Evolutionary conservation across 1,140 invertebrate species (phyloP).

Genomic region (Scaptomyza pallida): DNA sequence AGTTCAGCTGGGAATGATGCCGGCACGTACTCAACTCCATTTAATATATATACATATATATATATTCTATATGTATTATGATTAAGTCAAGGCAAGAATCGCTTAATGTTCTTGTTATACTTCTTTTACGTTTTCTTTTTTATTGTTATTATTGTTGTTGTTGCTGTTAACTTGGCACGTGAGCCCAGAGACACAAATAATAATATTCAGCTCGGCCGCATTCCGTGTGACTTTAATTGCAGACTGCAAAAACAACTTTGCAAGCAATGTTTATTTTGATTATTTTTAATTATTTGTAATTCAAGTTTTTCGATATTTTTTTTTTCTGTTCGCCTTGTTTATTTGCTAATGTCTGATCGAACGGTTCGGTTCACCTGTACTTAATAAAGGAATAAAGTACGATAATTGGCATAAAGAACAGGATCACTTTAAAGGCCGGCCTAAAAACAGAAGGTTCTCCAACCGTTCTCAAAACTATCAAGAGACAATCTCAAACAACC

Average conservation of each 20-base stretch:
- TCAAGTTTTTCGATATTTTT: background rate
- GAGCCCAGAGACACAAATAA: slow-evolving; percentile 46
- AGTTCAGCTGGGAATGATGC: slow-evolving; percentile 21
- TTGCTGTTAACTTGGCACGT: slow-evolving; percentile 58
- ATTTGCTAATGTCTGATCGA: too few relatives aligned
- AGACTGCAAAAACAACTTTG: slow-evolving; percentile 21
- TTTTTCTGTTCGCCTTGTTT: too few relatives aligned
- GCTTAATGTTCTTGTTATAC: slow-evolving; percentile 17
- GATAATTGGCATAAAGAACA: too few relatives aligned
- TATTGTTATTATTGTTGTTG: slow-evolving; percentile 25
- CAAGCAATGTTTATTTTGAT: slow-evolving; percentile 17
- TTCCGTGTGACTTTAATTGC: slow-evolving; percentile 50
- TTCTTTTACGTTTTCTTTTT: background rate
- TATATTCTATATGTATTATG: slow-evolving; percentile 3
- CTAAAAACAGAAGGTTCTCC: too few relatives aligned
- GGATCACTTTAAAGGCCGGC: too few relatives aligned
- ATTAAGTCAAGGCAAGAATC: slow-evolving; percentile 25
- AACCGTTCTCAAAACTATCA: too few relatives aligned
- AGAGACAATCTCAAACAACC: too few relatives aligned
- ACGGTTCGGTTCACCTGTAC: too few relatives aligned
- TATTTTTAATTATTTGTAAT: slow-evolving; percentile 1
- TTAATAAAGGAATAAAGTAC: too few relatives aligned
- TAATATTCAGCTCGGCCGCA: slow-evolving; percentile 49
- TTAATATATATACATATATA: background rate
- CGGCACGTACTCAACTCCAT: slow-evolving; percentile 46